Evolutionary conservation across 2,797 vertebrate species (phyloP), one percentile per base, ranked within the genome.

Genomic region (Mycteria americana): DNA sequence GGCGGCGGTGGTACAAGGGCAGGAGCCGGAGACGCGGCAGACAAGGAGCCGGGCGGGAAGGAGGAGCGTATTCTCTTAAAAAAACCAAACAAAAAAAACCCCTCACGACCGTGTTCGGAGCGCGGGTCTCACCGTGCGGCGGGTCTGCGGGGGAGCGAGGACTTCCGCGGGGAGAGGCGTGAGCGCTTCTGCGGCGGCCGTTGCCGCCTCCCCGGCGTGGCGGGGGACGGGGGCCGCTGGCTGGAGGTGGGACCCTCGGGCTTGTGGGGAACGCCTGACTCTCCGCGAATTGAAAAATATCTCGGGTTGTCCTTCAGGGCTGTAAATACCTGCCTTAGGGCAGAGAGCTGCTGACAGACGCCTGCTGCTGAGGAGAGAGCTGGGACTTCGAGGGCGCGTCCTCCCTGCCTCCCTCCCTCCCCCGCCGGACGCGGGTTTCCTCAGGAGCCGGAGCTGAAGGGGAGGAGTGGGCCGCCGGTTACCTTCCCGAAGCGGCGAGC

Each of bases 261-360:
- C 30, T 24, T 1, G 24, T 1, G 76, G 51, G 59, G 45, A 67
- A 77, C n/a, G 75, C 48, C n/a, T 2, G 57, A 0, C 50, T 13
- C 43, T 9, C 35, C 22, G 48, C 39, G 21, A n/a, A 7, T 21
- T 68, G n/a, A 46, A 10, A 18, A 35, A 2, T 24, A 0, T n/a
- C 62, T 76, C 19, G 37, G 43, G 13, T 69, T 85, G 89, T 92
- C 82, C 93, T 85, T 68, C 94, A 95, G 88, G 94, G 80, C 76
- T 45, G 35, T 27, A 3, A 4, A 8, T 46, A 83, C 75, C 80
- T 94, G 97, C 95, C 91, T 54, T 23, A 48, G 95, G 93, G 91
- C 95, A 93, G 73, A 69, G 93, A 87, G 97, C 96, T 72, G 62
- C 43, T 85, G 93, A 77, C 97, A 60, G 70, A 41, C 94, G 82